phyloP scores from a whole-genome alignment of 2,113 vertebrate genomes.

The Todiramphus saurophagus region DNA sequence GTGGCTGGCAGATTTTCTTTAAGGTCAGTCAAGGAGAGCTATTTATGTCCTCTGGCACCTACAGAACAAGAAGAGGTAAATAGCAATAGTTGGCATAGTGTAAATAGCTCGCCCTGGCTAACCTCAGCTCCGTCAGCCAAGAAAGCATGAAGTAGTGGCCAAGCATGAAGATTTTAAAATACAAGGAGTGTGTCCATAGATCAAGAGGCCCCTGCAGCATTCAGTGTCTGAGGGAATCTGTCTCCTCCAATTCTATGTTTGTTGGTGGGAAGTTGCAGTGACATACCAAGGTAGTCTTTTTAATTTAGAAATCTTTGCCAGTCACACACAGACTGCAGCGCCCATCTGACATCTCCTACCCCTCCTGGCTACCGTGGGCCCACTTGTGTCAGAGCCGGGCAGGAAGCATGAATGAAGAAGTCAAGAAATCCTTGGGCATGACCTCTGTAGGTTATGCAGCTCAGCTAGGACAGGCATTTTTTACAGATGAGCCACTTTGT shows the following conservation, averaged over 20 bases:
- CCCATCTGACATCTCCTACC: neutral
- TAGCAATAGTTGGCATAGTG: neutral
- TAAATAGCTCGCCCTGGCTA: neutral
- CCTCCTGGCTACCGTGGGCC: neutral
- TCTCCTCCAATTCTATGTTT: neutral
- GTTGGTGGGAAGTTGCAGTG: neutral
- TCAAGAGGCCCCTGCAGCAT: neutral
- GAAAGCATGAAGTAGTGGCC: neutral
- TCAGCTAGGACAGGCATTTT: neutral
- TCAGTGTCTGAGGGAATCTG: neutral
- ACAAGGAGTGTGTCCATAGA: neutral
- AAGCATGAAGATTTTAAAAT: conserved; percentile 3
- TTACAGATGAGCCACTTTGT: neutral
- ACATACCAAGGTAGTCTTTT: neutral
- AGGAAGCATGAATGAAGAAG: neutral
- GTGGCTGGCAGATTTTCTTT: neutral
- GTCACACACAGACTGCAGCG: neutral
- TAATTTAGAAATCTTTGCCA: conserved; percentile 10
- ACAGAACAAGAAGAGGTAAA: neutral
- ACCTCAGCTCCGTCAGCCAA: neutral
- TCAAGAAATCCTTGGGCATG: neutral
- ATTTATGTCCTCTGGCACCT: neutral
- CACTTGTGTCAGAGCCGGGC: neutral
- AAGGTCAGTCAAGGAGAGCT: neutral
- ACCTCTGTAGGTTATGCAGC: neutral